Percentiles rank a stretch among this genome's conserved stretches.
These are phyloP conservation scores for Hypothenemus hampei DNA, from an alignment of 1,140 invertebrate genomes.

Conservation along the genomic window DNA sequence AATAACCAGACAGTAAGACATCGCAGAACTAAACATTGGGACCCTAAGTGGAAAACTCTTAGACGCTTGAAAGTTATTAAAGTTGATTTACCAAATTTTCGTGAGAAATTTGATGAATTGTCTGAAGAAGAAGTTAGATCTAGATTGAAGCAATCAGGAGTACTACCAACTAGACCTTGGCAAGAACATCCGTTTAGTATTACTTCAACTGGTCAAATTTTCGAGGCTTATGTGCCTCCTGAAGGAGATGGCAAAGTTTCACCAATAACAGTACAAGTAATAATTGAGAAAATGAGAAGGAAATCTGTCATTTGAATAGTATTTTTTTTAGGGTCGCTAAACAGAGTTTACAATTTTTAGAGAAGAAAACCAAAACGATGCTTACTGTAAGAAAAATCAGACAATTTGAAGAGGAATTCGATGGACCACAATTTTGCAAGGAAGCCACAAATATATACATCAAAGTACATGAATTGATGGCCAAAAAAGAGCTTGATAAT, in stretches of 20 bases:
- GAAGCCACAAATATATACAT: slow-evolving; percentile 81
- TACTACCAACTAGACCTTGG: slow-evolving; percentile 71
- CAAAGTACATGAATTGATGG: slow-evolving; percentile 76
- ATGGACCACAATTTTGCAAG: slow-evolving; percentile 60
- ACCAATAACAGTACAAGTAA: slow-evolving; percentile 60
- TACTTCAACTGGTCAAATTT: slow-evolving; percentile 63
- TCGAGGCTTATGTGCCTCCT: slow-evolving; percentile 89
- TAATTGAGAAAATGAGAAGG: not conserved
- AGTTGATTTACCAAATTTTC: slow-evolving; percentile 64
- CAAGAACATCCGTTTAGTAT: slow-evolving; percentile 68
- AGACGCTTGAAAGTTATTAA: slow-evolving; percentile 63
- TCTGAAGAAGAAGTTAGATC: slow-evolving; percentile 60
- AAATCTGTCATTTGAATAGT: not conserved
- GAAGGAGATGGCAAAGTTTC: slow-evolving; percentile 94
- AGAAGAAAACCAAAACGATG: slow-evolving; percentile 84
- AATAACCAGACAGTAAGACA: slow-evolving; percentile 43
- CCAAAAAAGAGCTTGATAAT: slow-evolving; percentile 61
- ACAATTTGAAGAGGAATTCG: slow-evolving; percentile 80
- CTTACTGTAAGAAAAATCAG: slow-evolving; percentile 80
- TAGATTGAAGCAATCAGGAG: slow-evolving; percentile 73
- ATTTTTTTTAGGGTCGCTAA: slow-evolving; percentile 66
- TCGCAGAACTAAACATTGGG: slow-evolving; percentile 59
- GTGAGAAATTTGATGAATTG: slow-evolving; percentile 54
- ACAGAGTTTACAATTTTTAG: slow-evolving; percentile 70
- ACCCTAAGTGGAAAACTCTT: slow-evolving; percentile 63